Evolutionary conservation across 1,140 invertebrate species (phyloP).

Genomic region (Vanessa atalanta): DNA sequence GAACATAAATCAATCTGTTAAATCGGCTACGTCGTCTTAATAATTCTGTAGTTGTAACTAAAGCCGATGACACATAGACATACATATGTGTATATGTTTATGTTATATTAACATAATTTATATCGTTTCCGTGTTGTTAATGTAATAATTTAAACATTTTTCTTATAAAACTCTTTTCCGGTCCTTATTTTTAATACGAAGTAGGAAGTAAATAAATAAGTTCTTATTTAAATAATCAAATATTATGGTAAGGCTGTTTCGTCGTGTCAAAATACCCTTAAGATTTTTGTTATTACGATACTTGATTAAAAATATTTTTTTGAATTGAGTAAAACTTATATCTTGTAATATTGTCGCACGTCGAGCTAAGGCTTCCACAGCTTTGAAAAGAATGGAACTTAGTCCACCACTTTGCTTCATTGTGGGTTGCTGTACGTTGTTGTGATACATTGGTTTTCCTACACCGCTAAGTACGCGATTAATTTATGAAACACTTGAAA

Average conservation of each 20-base stretch:
- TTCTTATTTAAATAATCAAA: neutral
- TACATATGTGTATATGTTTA: constrained; percentile 10
- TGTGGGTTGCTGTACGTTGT: too few species aligned
- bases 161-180: constrained; percentile 20
- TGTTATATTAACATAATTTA: constrained; percentile 10
- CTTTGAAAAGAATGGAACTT: too few species aligned
- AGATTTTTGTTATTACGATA: too few species aligned
- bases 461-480: neutral
- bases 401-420: too few species aligned
- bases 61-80: constrained; percentile 22
- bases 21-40: too few species aligned
- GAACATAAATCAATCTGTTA: too few species aligned
- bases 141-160: constrained; percentile 18
- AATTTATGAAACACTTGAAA: neutral
- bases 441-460: neutral
- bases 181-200: constrained; percentile 1
- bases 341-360: too few species aligned
- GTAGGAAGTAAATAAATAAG: constrained; percentile 1
- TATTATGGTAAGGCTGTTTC: neutral
- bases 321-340: too few species aligned
- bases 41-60: neutral
- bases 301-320: too few species aligned
- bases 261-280: neutral
- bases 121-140: constrained; percentile 24
- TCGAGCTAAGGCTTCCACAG: too few species aligned